A percentile compares a stretch with the other conserved stretches of the same genome.
These are phyloP conservation scores for Menura novaehollandiae DNA, from an alignment of 2,113 vertebrate species.

Conservation along the genomic window DNA sequence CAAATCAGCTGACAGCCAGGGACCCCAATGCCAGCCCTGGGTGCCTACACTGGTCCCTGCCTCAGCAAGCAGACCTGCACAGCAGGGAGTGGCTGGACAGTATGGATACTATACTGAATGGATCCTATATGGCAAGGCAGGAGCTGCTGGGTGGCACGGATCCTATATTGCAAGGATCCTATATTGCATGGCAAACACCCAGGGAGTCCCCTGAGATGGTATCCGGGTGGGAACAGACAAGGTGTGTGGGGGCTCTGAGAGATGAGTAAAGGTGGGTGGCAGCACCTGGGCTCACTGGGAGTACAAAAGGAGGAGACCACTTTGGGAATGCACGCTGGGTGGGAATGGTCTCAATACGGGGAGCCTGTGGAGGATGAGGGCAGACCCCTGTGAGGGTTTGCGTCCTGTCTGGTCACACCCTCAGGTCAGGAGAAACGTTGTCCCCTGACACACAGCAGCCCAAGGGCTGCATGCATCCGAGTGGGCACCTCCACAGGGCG, in stretches of 20 bases:
- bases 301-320: not conserved
- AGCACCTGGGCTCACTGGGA: not conserved
- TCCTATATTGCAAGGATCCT: not conserved
- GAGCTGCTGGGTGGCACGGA: not conserved
- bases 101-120: not conserved
- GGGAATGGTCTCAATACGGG: not conserved
- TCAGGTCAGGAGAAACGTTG: not conserved
- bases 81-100: not conserved
- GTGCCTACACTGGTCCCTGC: not conserved
- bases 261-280: not conserved
- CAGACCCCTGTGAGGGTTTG: not conserved
- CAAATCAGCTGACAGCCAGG: not conserved
- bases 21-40: not conserved
- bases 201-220: not conserved
- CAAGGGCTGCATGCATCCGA: rapidly evolving
- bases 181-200: not conserved
- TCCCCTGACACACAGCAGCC: rapidly evolving
- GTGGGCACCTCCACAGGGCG: not conserved
- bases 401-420: not conserved
- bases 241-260: not conserved
- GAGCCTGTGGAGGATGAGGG: not conserved
- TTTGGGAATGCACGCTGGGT: rapidly evolving
- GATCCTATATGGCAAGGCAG: not conserved
- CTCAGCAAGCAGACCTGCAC: not conserved
- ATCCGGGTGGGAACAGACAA: not conserved